Evolutionary conservation across 2,888 invertebrate species (phyloP).

Genomic region (Trissolcus brochymenae): DNA sequence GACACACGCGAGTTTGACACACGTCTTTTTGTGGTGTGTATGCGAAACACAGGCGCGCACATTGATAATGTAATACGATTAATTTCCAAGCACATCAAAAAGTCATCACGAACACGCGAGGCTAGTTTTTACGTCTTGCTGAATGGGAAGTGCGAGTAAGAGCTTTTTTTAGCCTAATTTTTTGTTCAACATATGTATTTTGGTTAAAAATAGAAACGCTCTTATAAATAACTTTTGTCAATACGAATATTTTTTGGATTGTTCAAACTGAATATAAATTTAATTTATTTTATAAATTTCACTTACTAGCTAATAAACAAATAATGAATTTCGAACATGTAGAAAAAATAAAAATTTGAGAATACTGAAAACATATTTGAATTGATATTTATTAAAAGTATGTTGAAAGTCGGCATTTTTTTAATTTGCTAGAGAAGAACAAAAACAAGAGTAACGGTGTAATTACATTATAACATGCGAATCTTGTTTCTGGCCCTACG

Average conservation of each 20-base stretch:
- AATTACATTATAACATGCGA: conserved; percentile 21
- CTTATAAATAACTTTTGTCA: conserved; percentile 15
- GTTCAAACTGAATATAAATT: too few relatives aligned
- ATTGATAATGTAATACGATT: conserved; percentile 31
- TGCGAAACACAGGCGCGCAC: not conserved
- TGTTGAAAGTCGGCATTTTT: not conserved
- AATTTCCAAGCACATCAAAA: conserved; percentile 60
- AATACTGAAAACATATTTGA: too few relatives aligned
- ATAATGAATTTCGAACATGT: too few relatives aligned
- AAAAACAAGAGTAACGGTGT: conserved; percentile 23
- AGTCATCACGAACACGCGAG: conserved; percentile 61
- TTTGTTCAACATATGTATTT: conserved; percentile 10
- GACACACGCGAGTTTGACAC: conserved; percentile 30
- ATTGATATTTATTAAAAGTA: not conserved
- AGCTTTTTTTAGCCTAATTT: conserved; percentile 16
- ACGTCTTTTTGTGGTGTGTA: conserved; percentile 7
- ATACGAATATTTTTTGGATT: not conserved
- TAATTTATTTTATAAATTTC: too few relatives aligned
- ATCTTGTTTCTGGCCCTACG: not conserved
- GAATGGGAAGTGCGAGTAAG: conserved; percentile 50
- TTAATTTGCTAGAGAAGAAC: too few relatives aligned
- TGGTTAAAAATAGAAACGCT: conserved; percentile 24
- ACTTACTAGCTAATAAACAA: too few relatives aligned
- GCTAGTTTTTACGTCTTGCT: conserved; percentile 59
- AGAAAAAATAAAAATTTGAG: too few relatives aligned